Percentiles rank a stretch among this genome's conserved stretches.
Conservation (phyloP, 2,113 vertebrate genomes). For the Pedetes capensis region DNA sequence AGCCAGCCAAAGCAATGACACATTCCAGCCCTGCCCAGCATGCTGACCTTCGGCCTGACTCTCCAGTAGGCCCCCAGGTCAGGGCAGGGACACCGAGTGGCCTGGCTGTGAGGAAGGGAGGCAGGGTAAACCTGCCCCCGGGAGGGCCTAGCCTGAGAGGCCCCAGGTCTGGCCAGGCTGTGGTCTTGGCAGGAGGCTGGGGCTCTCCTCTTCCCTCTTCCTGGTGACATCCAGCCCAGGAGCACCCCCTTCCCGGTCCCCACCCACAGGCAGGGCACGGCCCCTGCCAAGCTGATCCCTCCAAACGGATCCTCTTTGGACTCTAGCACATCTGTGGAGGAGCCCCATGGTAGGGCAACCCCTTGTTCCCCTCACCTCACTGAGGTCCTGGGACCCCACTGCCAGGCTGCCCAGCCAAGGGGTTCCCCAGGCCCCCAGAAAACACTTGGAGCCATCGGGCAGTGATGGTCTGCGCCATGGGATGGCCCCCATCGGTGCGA, state of each 20-base stretch:
- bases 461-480: constrained; percentile 51
- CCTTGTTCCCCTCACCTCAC: not conserved
- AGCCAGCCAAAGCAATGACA: constrained; percentile 74
- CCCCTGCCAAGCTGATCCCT: constrained; percentile 45
- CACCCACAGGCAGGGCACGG: not conserved
- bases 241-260: not conserved
- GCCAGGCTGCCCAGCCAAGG: constrained; percentile 71
- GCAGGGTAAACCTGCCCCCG: not conserved
- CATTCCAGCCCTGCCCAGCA: constrained; percentile 76
- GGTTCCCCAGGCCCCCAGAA: constrained; percentile 55
- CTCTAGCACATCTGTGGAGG: constrained; percentile 55
- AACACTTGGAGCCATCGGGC: constrained; percentile 78
- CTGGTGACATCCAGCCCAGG: not conserved
- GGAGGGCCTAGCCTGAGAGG: not conserved
- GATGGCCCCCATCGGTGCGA: not conserved
- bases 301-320: constrained; percentile 61
- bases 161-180: not conserved
- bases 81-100: constrained; percentile 43
- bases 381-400: constrained; percentile 66
- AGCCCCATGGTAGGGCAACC: constrained; percentile 1
- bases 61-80: constrained; percentile 25
- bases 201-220: not conserved
- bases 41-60: constrained; percentile 55
- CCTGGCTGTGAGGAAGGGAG: constrained; percentile 35
- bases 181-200: constrained; percentile 38